phyloP scores from a whole-genome alignment of 37 sponge, comb jelly and placozoan species.

The Diacarnus erythraeanus region DNA sequence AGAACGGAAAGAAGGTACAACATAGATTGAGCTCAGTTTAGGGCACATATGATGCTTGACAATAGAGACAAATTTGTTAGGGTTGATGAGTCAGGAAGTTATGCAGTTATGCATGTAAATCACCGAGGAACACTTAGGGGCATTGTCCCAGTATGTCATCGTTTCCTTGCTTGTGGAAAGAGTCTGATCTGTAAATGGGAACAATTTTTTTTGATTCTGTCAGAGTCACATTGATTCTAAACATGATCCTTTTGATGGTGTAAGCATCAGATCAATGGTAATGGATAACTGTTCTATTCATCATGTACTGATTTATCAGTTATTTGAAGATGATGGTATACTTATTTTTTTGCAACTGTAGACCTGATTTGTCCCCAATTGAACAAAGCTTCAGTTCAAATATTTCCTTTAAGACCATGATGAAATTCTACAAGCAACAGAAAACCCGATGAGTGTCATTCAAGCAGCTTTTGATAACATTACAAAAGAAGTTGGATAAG shows the following conservation, averaged over 20 bases:
- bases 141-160: constrained; percentile 18
- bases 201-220: constrained; percentile 46
- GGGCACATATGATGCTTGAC: constrained; percentile 18
- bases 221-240: constrained; percentile 35
- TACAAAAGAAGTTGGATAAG: constrained; percentile 18
- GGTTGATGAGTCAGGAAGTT: constrained; percentile 63
- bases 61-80: constrained; percentile 19
- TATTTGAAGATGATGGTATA: constrained; percentile 38
- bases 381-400: constrained; percentile 43
- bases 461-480: constrained; percentile 41
- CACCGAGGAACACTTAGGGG: constrained; percentile 27
- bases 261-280: constrained; percentile 24
- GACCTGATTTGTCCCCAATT: constrained; percentile 48
- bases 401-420: constrained; percentile 43
- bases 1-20: constrained; percentile 33
- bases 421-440: constrained; percentile 16
- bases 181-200: constrained; percentile 45
- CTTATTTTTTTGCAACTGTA: constrained; percentile 49
- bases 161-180: constrained; percentile 23
- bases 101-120: constrained; percentile 24
- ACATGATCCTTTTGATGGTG: constrained; percentile 55
- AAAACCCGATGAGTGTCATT: constrained; percentile 7
- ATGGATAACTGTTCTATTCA: constrained; percentile 61
- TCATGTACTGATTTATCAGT: constrained; percentile 16
- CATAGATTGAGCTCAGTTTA: constrained; percentile 24